Base-by-base conservation (phyloP, 2,113 vertebrate genomes). In the Tyrannus savana region DNA sequence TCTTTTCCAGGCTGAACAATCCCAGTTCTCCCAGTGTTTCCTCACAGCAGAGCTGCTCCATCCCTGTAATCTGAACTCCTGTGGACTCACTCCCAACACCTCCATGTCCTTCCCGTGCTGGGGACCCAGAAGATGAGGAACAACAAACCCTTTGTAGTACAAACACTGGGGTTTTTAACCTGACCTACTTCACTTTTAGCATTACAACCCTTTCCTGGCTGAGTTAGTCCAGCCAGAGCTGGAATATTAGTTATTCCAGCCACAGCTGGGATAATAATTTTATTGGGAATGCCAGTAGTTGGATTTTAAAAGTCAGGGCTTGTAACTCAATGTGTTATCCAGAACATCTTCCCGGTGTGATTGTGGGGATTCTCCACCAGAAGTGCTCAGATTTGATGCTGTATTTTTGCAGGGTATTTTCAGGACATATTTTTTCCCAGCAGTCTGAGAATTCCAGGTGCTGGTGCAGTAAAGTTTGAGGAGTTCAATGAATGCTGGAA, bases 371-470 rank as follows among this genome's bases (percentile, higher is more conserved):
- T 91, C 39, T 19, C 37, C 58, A 47, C n/a, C 3, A 6, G 53
- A 42, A 73, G 60, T 16, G 23, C 44, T 73, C 42, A 19, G 30
- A 42, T 94, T 73, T 52, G 27, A 35, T 64, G n/a, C 53, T 64
- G 0, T 28, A 6, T n/a, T 94, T 72, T 66, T 31, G 55, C 76
- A 58, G 68, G 50, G 25, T 56, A 5, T 71, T 42, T 58, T 81
- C 33, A 75, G 73, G 59, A 67, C 27, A 2, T 10, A 0, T 17
- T 41, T 35, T 81, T 12, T 0, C 28, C 3, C 10, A 7, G 23
- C 25, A 17, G 7, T 42, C 35, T 89, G 74, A 84, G 52, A 46
- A 31, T 62, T 55, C 50, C 77, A 39, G 85, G 6, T 64, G 67
- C 35, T 5, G 7, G 25, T 39, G 12, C 17, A 31, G 28, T 19